Evolutionary conservation across 2,888 invertebrate genomes (phyloP).

Genomic region (Ellobium chinense): DNA sequence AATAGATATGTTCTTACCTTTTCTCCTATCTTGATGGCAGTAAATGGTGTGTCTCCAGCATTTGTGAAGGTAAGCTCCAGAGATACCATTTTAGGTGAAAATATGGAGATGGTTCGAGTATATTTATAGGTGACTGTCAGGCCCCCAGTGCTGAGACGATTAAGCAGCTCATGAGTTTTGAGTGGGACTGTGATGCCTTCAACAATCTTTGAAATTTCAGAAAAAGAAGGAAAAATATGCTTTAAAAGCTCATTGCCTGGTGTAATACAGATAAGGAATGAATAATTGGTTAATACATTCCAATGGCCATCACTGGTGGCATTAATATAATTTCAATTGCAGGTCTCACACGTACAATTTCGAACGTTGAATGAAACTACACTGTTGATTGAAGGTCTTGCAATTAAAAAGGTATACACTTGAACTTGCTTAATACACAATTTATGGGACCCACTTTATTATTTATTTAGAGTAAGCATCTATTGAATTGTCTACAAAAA

Average conservation of each 20-base stretch:
- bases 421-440: too few species aligned
- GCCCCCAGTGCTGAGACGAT: slow-evolving; percentile 79
- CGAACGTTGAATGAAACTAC: too few species aligned
- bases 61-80: slow-evolving; percentile 90
- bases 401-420: too few species aligned
- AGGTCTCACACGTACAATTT: too few species aligned
- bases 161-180: slow-evolving; percentile 78
- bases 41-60: slow-evolving; percentile 84
- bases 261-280: too few species aligned
- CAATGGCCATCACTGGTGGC: too few species aligned
- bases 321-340: too few species aligned
- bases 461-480: too few species aligned
- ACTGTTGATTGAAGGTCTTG: too few species aligned
- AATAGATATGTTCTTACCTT: slow-evolving; percentile 82
- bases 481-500: too few species aligned
- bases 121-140: slow-evolving; percentile 78
- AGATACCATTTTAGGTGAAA: slow-evolving; percentile 89
- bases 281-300: too few species aligned
- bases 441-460: too few species aligned
- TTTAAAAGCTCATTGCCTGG: not conserved
- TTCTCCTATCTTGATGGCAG: slow-evolving; percentile 85
- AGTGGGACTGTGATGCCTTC: slow-evolving; percentile 81
- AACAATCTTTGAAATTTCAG: slow-evolving; percentile 33
- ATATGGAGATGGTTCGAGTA: slow-evolving; percentile 81
- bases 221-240: not conserved